Evolutionary conservation across 2,888 invertebrate species (phyloP), one percentile per base, ranked within the genome.

Genomic region (Acrocyrtus sp.): DNA sequence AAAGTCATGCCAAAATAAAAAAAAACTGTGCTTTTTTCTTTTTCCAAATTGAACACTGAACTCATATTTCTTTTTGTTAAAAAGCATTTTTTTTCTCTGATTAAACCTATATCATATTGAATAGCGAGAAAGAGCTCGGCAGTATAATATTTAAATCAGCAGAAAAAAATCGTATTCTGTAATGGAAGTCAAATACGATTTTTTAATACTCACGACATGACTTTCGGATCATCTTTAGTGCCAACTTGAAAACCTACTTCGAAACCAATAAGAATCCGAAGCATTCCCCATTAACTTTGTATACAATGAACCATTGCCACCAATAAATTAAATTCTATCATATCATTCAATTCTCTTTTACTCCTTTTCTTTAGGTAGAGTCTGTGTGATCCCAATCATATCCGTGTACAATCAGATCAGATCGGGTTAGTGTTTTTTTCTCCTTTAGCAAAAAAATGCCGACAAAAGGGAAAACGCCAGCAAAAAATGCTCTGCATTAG

Each of bases 1-100:
- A 65, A 65, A 65, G 56, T 65, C 65, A 65, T 65, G 65, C 21
- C 34, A 65, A 50, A 56, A n/a, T 6, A 15, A 56, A 65, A 63
- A 29, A 54, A 45, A 43, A 54, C 21, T 27, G 29, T 29, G 19
- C n/a, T n/a, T n/a, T n/a, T n/a, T 29, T 17, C 50, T 39, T 39
- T 10, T 39, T 39, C 39, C 12, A 10, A 10, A 12, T 39, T 39
- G 6, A 10, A 10, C 39, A 10, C 39, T 17, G 43, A 56, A 41
- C 41, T 56, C 56, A 43, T 41, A 56, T 21, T 12, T 41, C 21
- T 56, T 24, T 26, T 3, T 34, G 17, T 6, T 41, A n/a, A n/a
- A n/a, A n/a, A n/a, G n/a, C n/a, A 45, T 45, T 29, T 17, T 53
- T 29, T 45, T n/a, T 4, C n/a, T 45, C 53, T 54, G 51, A 51